Base-by-base conservation (phyloP, 2,113 vertebrate genomes). In the Callopanchax toddi region DNA sequence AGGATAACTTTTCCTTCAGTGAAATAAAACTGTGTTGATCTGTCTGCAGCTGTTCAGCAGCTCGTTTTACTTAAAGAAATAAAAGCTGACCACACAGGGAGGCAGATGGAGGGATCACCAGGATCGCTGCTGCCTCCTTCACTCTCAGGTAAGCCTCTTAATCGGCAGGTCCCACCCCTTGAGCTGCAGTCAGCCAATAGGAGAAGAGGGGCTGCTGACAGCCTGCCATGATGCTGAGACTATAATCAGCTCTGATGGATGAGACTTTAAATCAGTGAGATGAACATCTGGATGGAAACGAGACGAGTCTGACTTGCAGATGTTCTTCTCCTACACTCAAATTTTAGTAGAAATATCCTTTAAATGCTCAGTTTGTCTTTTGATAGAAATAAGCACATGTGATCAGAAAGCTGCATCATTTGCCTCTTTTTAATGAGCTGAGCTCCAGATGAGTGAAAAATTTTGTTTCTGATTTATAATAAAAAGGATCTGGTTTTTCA, bases 71-170 rank as follows among this genome's bases (percentile, higher is more conserved):
- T 18, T 29, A 11, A 40, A 66, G 32, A 66, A 29, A 20, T 37
- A 26, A 66, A 66, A 66, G 25, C 37, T 13, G 39, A 65, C 17
- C 51, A 9, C 37, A 32, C 50, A 37, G 51, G 11, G 3, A 45
- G 12, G n/a, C 34, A 39, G 50, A 11, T 17, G 10, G n/a, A 6
- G 17, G 29, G 51, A 53, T 53, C 29, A 53, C 36, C n/a, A 18
- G 29, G 17, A 20, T 34, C 61, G 12, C 20, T 1, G 4, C 40
- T 44, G 29, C 21, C 12, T 32, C 50, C 26, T 48, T 67, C 43
- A 29, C 34, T 22, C 23, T 13, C 25, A 48, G 22, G 9, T 67
- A 67, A 67, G 43, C 63, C 34, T 48, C 63, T 67, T 67, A 67
- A 57, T 13, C 21, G 4, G 20, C 12, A 37, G 11, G 18, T 3